Base-by-base conservation (phyloP, 2,113 vertebrate genomes). In the Esox niger region DNA sequence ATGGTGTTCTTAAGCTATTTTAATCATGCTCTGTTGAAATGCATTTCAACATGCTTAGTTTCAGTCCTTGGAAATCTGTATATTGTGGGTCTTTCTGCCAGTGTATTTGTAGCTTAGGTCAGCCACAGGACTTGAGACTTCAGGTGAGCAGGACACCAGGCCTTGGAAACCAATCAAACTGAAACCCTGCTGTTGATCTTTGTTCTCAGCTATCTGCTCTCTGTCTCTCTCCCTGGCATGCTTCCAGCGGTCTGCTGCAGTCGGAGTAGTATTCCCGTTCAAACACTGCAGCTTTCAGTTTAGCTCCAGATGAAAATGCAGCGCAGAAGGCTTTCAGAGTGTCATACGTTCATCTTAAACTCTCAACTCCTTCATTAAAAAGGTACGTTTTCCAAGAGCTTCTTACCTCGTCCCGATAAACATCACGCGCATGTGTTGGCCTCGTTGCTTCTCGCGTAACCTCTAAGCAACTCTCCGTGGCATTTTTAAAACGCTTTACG, bases 241-340 rank as follows among this genome's bases (percentile, higher is more conserved):
- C 74, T 74, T 89, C 88, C 86, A 89, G 84, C 29, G 80, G 75
- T 84, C 82, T 89, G 71, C 86, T 88, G 88, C 86, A 89, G 85
- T 87, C 76, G 71, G 74, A 25, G 59, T 64, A 72, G 64, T 62
- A 71, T 77, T 71, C 56, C 69, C 81, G 79, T 82, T 86, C 85
- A 83, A 81, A 83, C 79, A 61, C 85, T 70, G 84, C 84, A 85
- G 84, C 59, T 74, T 72, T 82, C 79, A 77, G 70, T 72, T 82
- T 71, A 77, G 72, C 71, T 66, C 55, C 83, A 74, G 71, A 77
- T 78, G 75, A 78, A 80, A 61, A 71, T 27, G 58, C 68, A 38
- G 43, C 76, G 64, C 70, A 84, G 79, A 86, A 64, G 74, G 69
- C 47, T 73, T 74, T 73, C 69, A 65, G 27, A 66, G 65, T 71